Conservation (phyloP, 2,797 vertebrate species). For the Premnoplex brunnescens region DNA sequence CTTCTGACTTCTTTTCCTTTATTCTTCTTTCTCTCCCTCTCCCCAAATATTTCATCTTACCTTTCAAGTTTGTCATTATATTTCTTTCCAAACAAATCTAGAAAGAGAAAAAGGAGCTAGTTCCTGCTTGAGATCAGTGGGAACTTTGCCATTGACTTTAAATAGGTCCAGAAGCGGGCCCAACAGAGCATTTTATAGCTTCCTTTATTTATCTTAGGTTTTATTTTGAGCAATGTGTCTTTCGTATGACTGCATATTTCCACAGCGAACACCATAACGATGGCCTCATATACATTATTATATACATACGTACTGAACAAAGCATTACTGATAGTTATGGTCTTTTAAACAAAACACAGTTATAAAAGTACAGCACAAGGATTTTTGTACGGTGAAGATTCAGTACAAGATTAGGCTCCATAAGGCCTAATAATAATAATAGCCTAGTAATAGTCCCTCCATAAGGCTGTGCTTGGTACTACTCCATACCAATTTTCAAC, state of each 20-base stretch:
- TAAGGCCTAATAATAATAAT: too few species aligned
- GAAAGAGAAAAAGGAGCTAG: conserved; percentile 36
- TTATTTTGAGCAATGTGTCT: conserved; percentile 61
- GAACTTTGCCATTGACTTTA: conserved; percentile 59
- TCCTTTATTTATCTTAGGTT: conserved; percentile 68
- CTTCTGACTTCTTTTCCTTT: not conserved
- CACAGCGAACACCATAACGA: not conserved
- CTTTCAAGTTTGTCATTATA: conserved; percentile 5
- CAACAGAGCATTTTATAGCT: conserved; percentile 55
- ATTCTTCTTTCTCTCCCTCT: not conserved
- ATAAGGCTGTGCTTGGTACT: not conserved
- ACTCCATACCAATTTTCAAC: not conserved
- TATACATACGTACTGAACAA: not conserved
- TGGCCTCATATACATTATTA: conserved; percentile 17
- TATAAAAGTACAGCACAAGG: not conserved
- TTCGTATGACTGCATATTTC: conserved; percentile 51
- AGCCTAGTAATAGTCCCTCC: not conserved
- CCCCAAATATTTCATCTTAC: not conserved
- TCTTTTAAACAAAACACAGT: conserved; percentile 4
- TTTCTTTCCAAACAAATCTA: conserved; percentile 44
- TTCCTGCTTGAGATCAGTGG: conserved; percentile 59
- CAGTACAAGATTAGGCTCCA: not conserved
- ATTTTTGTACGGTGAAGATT: not conserved
- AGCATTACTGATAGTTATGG: not conserved
- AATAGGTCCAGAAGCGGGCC: conserved; percentile 35